A percentile compares a stretch with the other conserved stretches of the same genome.
Evolutionary conservation across 1,140 invertebrate genomes (phyloP).

Genomic region (Zaprionus kolodkinae): DNA sequence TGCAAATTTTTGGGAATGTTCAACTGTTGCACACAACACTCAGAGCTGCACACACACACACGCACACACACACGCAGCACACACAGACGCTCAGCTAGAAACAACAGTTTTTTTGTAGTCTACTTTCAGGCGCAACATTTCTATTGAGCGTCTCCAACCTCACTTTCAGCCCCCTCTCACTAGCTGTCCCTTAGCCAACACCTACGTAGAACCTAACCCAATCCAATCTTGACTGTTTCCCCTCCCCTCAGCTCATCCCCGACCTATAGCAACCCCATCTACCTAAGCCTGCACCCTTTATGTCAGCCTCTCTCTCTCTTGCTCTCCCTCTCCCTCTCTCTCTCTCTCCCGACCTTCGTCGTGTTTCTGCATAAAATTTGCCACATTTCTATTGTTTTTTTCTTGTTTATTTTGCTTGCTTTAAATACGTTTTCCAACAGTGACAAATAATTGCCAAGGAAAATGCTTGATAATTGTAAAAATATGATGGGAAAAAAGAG

Average conservation of each 20-base stretch:
- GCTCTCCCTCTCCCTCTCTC: no score
- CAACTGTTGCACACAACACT: conserved; percentile 70
- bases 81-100: background rate
- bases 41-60: conserved; percentile 12
- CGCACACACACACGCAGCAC: conserved; percentile 6
- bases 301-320: conserved; percentile 25
- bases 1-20: conserved; percentile 75
- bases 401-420: conserved; percentile 2
- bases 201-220: no score
- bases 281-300: conserved; percentile 34
- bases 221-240: background rate
- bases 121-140: conserved; percentile 40
- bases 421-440: conserved; percentile 11
- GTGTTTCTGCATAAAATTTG: conserved; percentile 60
- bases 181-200: conserved; percentile 15
- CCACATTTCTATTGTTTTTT: conserved; percentile 22
- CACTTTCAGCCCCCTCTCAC: no score
- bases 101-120: conserved; percentile 27
- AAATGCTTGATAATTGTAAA: conserved; percentile 4
- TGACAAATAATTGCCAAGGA: background rate
- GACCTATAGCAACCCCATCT: background rate
- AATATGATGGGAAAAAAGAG: background rate
- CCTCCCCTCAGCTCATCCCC: background rate
- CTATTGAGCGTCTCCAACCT: background rate
- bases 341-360: conserved; percentile 47